Base-by-base conservation (phyloP, 2,797 vertebrate genomes). In the Chiloscyllium punctatum region DNA sequence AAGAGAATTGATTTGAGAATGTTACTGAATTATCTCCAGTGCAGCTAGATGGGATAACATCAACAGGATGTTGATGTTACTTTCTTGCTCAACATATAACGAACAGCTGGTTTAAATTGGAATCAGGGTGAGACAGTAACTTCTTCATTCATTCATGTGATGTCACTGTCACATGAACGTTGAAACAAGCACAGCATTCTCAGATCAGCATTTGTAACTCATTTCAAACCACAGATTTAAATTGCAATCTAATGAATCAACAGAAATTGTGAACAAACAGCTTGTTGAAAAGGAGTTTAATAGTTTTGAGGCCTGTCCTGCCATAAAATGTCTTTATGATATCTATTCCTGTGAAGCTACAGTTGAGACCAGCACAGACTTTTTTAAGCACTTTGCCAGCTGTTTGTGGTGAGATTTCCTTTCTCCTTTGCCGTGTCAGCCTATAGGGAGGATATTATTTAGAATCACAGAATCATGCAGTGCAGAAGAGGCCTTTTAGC, bases 81-180 rank as follows among this genome's bases (percentile, higher is more conserved):
- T 82, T 91, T 68, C 42, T 11, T 11, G 90, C n/a, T 95, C 42
- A 74, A 18, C 42, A 23, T 21, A 57, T 77, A 77, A 57, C 69
- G 2, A 74, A 74, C 94, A 33, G 48, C 11, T 8, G 53, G 53
- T 53, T 71, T 53, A 57, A 53, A 95, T 95, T 77, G 74, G 6
- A 77, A 95, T 95, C 90, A 92, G 66, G 66, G 62, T n/a, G 57
- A 11, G 90, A 92, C 23, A 27, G n/a, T 42, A 92, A 42, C n/a
- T 6, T 66, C 88, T 91, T 37, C 21, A 69, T 69, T 92, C n/a
- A 92, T 4, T 92, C 66, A 8, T 92, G 62, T 37, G 66, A 69
- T 92, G 90, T 69, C 66, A 91, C 88, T 25, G 62, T 92, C 90
- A 68, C 7, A 69, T 69, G 90, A 92, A 42, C 25, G 2, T 25